Evolutionary conservation across 2,888 invertebrate genomes (phyloP).

Genomic region (Epinotia demarniana): DNA sequence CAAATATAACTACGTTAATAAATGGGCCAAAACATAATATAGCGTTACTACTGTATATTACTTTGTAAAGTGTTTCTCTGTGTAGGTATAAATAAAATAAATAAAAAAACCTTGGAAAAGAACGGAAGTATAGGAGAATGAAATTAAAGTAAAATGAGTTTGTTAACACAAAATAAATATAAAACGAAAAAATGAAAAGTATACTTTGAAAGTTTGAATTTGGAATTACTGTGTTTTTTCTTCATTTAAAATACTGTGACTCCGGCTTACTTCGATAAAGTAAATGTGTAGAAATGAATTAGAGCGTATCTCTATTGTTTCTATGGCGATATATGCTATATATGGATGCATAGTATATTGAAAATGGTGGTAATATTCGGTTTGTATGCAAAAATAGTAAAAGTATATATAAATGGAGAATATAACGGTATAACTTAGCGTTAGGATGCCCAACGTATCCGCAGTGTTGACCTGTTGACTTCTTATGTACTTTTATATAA

Average conservation of each 20-base stretch:
- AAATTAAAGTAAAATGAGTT: conserved; percentile 61
- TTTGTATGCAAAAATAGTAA: conserved; percentile 81
- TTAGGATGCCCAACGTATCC: conserved; percentile 83
- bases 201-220: conserved; percentile 64
- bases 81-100: conserved; percentile 77
- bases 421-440: conserved; percentile 76
- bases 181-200: conserved; percentile 58
- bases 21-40: conserved; percentile 77
- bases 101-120: conserved; percentile 59
- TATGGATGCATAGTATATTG: conserved; percentile 76
- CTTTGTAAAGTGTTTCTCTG: conserved; percentile 84
- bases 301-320: conserved; percentile 66
- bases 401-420: conserved; percentile 79
- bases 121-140: conserved; percentile 79
- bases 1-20: conserved; percentile 73
- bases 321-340: conserved; percentile 66
- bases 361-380: conserved; percentile 74
- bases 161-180: conserved; percentile 60
- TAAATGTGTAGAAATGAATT: conserved; percentile 70
- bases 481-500: conserved; percentile 65
- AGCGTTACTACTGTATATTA: conserved; percentile 73
- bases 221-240: conserved; percentile 65
- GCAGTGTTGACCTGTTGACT: conserved; percentile 79
- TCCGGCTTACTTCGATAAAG: conserved; percentile 68
- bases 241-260: conserved; percentile 58